phyloP scores from a whole-genome alignment of 2,888 invertebrate species.

The Hyposoter didymator region DNA sequence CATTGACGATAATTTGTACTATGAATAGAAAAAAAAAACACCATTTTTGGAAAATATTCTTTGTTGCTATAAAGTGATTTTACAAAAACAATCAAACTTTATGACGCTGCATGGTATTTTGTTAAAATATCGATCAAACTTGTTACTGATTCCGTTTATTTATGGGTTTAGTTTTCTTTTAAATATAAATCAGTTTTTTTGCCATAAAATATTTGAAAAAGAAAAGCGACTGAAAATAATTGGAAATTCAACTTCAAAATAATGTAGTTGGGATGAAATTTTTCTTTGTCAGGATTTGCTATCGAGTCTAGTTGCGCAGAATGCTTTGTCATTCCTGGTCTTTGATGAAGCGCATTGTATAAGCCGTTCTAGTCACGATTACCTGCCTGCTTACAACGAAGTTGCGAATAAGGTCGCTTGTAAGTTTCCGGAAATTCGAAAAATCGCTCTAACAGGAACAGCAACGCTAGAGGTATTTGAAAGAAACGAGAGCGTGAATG shows the following conservation, averaged over 20 bases:
- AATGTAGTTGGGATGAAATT: background rate
- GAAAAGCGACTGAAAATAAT: background rate
- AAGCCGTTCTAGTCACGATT: conserved; percentile 53
- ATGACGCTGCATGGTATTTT: background rate
- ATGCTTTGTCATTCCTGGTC: conserved; percentile 48
- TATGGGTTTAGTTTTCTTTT: background rate
- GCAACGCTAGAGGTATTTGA: conserved; percentile 26
- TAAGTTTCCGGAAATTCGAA: conserved; percentile 34
- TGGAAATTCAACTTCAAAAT: background rate
- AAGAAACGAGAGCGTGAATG: background rate
- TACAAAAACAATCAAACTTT: no score
- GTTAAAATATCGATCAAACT: background rate
- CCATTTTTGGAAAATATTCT: no score
- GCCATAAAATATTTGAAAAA: background rate
- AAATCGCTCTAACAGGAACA: conserved; percentile 52
- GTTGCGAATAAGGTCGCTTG: conserved; percentile 7
- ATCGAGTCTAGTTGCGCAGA: background rate
- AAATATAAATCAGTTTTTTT: background rate
- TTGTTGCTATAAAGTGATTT: no score
- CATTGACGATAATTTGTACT: background rate
- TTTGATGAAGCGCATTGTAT: conserved; percentile 61
- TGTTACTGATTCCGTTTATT: background rate
- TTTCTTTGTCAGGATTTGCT: conserved; percentile 24
- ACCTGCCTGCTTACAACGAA: conserved; percentile 40
- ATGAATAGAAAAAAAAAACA: no score